Conservation (phyloP, 1,140 invertebrate species). For the Aradophagus sp. region DNA sequence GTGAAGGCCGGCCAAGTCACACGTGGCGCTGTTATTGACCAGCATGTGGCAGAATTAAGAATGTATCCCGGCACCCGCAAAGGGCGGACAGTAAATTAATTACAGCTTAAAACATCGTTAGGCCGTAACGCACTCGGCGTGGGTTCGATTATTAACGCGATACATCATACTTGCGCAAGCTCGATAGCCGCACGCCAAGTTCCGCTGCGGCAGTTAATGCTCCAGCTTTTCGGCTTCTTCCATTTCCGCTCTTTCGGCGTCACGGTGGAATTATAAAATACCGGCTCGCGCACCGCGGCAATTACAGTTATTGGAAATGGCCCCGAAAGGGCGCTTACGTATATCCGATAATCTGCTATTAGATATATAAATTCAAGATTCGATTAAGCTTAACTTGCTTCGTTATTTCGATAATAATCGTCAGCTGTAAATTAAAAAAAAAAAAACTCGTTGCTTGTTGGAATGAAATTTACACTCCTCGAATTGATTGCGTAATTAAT, state of each 20-base stretch:
- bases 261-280: slow-evolving; percentile 60
- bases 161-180: slow-evolving; percentile 64
- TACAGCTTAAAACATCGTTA: slow-evolving; percentile 72
- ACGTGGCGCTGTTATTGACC: slow-evolving; percentile 35
- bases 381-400: slow-evolving; percentile 18
- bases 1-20: neutral
- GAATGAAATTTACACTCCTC: too few species aligned
- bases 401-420: slow-evolving; percentile 10
- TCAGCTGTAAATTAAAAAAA: too few species aligned
- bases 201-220: slow-evolving; percentile 27
- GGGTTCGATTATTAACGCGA: slow-evolving; percentile 69
- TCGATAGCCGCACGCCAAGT: slow-evolving; percentile 13
- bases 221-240: slow-evolving; percentile 26
- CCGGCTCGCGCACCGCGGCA: slow-evolving; percentile 28
- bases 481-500: too few species aligned
- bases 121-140: slow-evolving; percentile 56
- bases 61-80: slow-evolving; percentile 43
- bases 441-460: too few species aligned
- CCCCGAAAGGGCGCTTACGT: slow-evolving; percentile 32
- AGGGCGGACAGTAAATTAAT: slow-evolving; percentile 68
- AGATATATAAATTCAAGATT: slow-evolving; percentile 56
- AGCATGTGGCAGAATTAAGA: slow-evolving; percentile 39
- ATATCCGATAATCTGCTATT: slow-evolving; percentile 52
- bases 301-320: slow-evolving; percentile 59
- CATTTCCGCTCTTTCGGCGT: slow-evolving; percentile 10